Percentiles rank a stretch among this genome's conserved stretches.
These are phyloP conservation scores for Branchinecta lindahli DNA, from an alignment of 1,140 invertebrate species.

Conservation along the genomic window DNA sequence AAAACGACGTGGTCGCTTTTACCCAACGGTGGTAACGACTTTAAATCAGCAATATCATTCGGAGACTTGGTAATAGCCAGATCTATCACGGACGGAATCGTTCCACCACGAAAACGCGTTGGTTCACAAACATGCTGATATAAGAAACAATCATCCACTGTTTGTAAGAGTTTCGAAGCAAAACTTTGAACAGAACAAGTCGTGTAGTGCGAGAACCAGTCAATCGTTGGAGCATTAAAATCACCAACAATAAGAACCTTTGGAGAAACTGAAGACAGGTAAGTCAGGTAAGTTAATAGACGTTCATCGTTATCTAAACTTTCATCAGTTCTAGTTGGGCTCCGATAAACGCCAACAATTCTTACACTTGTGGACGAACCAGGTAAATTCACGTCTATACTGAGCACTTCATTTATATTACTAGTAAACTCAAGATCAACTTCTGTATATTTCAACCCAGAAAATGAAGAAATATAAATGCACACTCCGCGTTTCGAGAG, in stretches of 20 bases:
- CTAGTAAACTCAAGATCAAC: conserved; percentile 2
- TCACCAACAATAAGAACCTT: neutral
- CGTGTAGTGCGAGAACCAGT: neutral
- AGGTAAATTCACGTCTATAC: neutral
- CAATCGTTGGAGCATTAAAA: neutral
- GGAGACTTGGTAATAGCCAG: neutral
- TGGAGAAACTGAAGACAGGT: neutral
- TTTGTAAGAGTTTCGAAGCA: neutral
- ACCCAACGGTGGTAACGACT: neutral
- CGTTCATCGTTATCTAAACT: neutral
- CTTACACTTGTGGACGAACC: neutral
- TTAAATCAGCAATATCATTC: neutral
- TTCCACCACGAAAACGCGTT: neutral
- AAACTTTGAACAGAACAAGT: neutral
- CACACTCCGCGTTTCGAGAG: neutral
- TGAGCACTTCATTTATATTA: neutral
- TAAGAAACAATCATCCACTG: neutral
- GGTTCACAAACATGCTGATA: neutral
- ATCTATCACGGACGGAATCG: neutral
- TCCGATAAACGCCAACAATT: neutral
- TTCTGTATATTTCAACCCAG: neutral
- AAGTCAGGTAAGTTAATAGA: neutral
- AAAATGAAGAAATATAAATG: neutral
- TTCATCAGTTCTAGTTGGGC: neutral
- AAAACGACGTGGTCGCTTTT: neutral